Evolutionary conservation across 2,797 vertebrate genomes (phyloP), one percentile per base, ranked within the genome.

Genomic region (Melanitta fusca): DNA sequence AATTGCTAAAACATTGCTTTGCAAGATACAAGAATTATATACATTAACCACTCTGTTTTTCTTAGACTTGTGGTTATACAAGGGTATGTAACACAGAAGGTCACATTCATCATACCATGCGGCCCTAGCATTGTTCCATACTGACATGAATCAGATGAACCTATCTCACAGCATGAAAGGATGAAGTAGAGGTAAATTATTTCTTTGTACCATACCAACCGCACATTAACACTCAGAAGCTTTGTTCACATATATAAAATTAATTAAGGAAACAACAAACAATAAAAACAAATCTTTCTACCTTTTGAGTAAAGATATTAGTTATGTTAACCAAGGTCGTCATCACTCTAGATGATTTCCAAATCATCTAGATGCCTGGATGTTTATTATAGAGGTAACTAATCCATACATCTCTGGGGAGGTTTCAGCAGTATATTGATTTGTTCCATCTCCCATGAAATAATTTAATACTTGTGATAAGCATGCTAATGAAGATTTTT

Each of bases 401-500:
- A 25, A 69, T 95, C n/a, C 66, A 30, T 68, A 11, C 51, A 72
- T 79, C 32, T 86, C 78, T 65, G 19, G 16, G 38, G 45, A 91
- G 4, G 10, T 75, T 27, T 84, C 73, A 84, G 79, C 32, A 6
- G 27, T 75, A 2, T 88, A 88, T 73, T n/a, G 51, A 90, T 91
- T 90, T 78, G 39, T 84, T 95, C 49, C 45, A 51, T 30, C 20
- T 85, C 38, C 25, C 19, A 54, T 66, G 9, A 91, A 95, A 80
- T 65, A 88, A 79, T 84, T 88, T 70, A 86, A n/a, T 34, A 27
- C 11, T 89, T 85, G n/a, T 72, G 77, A 93, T 75, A 86, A 86
- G 25, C 38, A 88, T 75, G 12, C n/a, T 90, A 95, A 95, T 94
- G 36, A 75, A 66, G 17, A 57, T 74, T 93, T 83, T 91, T 88